Percentiles rank a stretch among this genome's conserved stretches.
phyloP scores from a whole-genome alignment of 2,797 vertebrate species.

The Onychomys leucogaster region DNA sequence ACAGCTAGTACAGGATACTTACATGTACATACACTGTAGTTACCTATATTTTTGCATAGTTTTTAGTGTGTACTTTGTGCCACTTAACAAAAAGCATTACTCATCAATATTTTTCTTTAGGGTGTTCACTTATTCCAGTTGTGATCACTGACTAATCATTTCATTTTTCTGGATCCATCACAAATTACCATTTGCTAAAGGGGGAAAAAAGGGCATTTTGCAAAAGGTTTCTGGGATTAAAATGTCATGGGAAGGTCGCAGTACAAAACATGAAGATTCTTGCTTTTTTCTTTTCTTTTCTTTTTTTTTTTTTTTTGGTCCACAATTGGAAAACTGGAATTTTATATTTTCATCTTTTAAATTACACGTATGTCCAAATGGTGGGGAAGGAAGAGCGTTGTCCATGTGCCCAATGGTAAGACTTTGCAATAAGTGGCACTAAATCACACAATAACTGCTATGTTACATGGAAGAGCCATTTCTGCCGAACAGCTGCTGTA shows the following conservation, averaged over 20 bases:
- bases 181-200: conserved; percentile 84
- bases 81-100: conserved; percentile 92
- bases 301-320: too few species aligned
- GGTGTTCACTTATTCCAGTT: conserved; percentile 76
- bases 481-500: conserved; percentile 87
- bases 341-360: conserved; percentile 81
- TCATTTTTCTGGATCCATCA: conserved; percentile 76
- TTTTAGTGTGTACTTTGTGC: conserved; percentile 92
- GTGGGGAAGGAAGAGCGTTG: conserved; percentile 85
- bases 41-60: conserved; percentile 92
- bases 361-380: conserved; percentile 83
- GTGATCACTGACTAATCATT: conserved; percentile 69
- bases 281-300: conserved; percentile 81
- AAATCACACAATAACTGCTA: conserved; percentile 91
- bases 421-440: conserved; percentile 93
- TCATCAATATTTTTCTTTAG: conserved; percentile 71
- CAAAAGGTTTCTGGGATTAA: conserved; percentile 76
- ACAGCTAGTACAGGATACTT: conserved; percentile 92
- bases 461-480: conserved; percentile 92
- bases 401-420: conserved; percentile 88
- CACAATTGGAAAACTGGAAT: conserved; percentile 85
- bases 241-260: conserved; percentile 69
- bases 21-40: conserved; percentile 91
- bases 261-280: conserved; percentile 76
- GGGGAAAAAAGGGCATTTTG: conserved; percentile 74